These are phyloP conservation scores for Megamerina dolium DNA, from an alignment of 2,888 invertebrate species.

Conservation along the genomic window DNA sequence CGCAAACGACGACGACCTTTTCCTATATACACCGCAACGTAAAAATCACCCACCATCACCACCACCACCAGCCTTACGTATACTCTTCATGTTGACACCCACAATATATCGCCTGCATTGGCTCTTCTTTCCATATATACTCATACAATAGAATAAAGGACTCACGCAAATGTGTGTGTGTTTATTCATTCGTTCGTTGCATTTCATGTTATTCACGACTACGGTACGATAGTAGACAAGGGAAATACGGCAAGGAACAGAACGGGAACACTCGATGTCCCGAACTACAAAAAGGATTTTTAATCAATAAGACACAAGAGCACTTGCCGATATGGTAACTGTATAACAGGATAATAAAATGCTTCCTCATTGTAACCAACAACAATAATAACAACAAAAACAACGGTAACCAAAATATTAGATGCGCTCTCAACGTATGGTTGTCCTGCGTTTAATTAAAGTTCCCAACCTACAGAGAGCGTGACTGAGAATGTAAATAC, in stretches of 20 bases:
- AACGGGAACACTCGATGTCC: constrained; percentile 7
- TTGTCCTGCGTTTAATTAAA: no score
- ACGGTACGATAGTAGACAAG: not conserved
- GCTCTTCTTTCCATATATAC: no score
- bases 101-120: no score
- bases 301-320: not conserved
- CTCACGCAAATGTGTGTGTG: no score
- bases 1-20: constrained; percentile 8
- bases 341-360: constrained; percentile 17
- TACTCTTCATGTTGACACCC: no score
- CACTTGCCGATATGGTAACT: constrained; percentile 8
- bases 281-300: constrained; percentile 10
- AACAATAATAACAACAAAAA: no score
- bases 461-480: no score
- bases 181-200: constrained; percentile 7
- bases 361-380: no score
- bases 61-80: constrained; percentile 4
- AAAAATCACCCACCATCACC: constrained; percentile 5
- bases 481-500: not conserved
- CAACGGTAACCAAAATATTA: no score
- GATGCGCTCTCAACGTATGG: no score
- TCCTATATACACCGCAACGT: not conserved
- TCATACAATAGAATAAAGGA: not conserved
- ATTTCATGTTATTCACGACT: constrained; percentile 4
- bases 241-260: not conserved